Conservation (phyloP, 2,113 vertebrate genomes). For the Cacatua alba region DNA sequence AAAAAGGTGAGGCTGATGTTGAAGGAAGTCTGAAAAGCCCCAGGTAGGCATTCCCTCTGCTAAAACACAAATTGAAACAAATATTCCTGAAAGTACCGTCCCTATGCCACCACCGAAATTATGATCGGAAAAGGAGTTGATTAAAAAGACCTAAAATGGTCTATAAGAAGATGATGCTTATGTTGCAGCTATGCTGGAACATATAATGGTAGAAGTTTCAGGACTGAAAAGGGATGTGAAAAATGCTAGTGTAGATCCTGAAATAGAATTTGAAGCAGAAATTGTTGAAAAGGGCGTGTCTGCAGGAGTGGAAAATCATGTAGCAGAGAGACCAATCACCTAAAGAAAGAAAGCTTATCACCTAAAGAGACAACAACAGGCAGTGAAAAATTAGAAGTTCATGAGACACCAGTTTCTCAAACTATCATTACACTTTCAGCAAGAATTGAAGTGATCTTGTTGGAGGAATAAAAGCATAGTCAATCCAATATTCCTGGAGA, state of each 20-base stretch:
- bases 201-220: not conserved
- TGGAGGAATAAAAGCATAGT: not conserved
- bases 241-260: not conserved
- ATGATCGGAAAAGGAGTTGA: not conserved
- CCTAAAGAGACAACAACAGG: not conserved
- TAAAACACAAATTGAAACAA: not conserved
- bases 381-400: not conserved
- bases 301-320: not conserved
- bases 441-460: not conserved
- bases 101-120: not conserved
- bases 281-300: slow-evolving; percentile 30
- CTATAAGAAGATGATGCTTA: not conserved
- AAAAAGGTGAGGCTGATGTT: not conserved
- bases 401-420: not conserved
- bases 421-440: not conserved
- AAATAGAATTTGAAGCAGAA: slow-evolving; percentile 48
- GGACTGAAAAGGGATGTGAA: not conserved
- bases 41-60: not conserved
- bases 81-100: not conserved
- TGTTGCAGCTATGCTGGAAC: not conserved
- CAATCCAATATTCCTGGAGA: not conserved
- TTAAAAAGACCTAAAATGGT: not conserved
- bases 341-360: slow-evolving; percentile 18
- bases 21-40: not conserved
- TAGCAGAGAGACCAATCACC: not conserved